Evolutionary conservation across 2,888 invertebrate species (phyloP), one percentile per base, ranked within the genome.

Genomic region (Synanthedon andrenaeformis): DNA sequence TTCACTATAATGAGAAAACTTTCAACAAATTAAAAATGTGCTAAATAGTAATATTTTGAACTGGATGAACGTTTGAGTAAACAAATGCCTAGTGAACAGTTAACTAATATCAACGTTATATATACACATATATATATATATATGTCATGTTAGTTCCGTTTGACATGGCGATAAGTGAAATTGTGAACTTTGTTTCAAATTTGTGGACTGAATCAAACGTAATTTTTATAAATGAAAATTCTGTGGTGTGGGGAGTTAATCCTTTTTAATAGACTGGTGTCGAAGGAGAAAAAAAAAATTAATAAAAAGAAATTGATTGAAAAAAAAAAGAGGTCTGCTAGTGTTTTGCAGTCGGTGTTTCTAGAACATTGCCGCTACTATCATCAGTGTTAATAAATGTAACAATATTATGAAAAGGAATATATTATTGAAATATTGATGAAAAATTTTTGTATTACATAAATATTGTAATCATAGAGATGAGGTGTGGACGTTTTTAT

Each of bases 161-260:
- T 64, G 66, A 67, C 70, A 69, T 69, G 78, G 70, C 67, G 69
- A 64, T 66, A 74, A 74, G 82, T 84, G 81, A 70, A 79, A 79
- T 81, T 76, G 86, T 85, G 86, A 81, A 87, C 87, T 84, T 84
- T 77, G 72, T 85, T 86, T 84, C 79, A 86, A 87, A 86, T 85
- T 86, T 76, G 84, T 86, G 87, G 83, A 87, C 86, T 82, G 74
- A 84, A 77, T 76, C 70, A 76, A 77, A 76, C 81, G 83, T 84
- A 84, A 85, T 86, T 84, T 79, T 83, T 82, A 83, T 82, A 82
- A 76, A 81, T 81, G 81, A 72, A 82, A 85, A 82, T 79, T 85
- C 82, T 86, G 84, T 87, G 86, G 83, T 78, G 85, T 80, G 85
- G 84, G 84, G 85, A 80, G 83, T 85, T 83, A 71, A 79, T 85